A percentile compares a stretch with the other conserved stretches of the same genome.
phyloP scores from a whole-genome alignment of 2,888 invertebrate species.

The Dasysyrphus tricinctus region DNA sequence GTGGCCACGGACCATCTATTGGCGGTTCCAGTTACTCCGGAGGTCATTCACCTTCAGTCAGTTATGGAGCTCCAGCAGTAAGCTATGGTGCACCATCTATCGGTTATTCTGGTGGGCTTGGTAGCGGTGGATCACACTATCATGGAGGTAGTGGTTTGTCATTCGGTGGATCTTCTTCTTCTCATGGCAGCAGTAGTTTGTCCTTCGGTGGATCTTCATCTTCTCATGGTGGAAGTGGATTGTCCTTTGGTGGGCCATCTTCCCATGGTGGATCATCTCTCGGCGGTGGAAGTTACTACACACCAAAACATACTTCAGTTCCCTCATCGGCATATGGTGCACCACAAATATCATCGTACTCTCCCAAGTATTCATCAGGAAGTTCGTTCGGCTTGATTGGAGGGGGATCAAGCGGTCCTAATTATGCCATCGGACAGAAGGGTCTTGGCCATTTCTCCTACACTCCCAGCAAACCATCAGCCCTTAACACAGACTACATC shows the following conservation, averaged over 20 bases:
- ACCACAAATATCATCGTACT: conserved; percentile 60
- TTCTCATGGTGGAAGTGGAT: conserved; percentile 35
- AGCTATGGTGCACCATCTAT: conserved; percentile 44
- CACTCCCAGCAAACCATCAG: conserved; percentile 80
- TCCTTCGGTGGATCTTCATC: conserved; percentile 50
- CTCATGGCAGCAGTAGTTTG: conserved; percentile 38
- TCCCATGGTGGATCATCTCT: conserved; percentile 48
- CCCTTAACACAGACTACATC: conserved; percentile 78
- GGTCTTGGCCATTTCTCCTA: conserved; percentile 81
- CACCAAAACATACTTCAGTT: conserved; percentile 43
- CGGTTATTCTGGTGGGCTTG: conserved; percentile 37
- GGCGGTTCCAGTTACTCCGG: conserved; percentile 62
- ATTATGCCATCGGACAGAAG: conserved; percentile 82
- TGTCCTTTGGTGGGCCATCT: conserved; percentile 47
- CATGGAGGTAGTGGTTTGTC: conserved; percentile 32
- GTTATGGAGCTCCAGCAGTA: conserved; percentile 45
- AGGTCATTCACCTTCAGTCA: conserved; percentile 41
- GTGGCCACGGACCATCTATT: conserved; percentile 56
- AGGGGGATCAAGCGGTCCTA: conserved; percentile 76
- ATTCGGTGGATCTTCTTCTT: conserved; percentile 26
- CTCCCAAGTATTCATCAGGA: conserved; percentile 68
- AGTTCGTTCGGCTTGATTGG: conserved; percentile 44
- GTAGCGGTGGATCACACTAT: conserved; percentile 19
- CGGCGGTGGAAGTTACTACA: conserved; percentile 51
- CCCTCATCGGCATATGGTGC: conserved; percentile 61